Percentiles rank a stretch among this genome's conserved stretches.
phyloP scores from a whole-genome alignment of 2,888 invertebrate species.

The Poecilobothrus nobilitatus region DNA sequence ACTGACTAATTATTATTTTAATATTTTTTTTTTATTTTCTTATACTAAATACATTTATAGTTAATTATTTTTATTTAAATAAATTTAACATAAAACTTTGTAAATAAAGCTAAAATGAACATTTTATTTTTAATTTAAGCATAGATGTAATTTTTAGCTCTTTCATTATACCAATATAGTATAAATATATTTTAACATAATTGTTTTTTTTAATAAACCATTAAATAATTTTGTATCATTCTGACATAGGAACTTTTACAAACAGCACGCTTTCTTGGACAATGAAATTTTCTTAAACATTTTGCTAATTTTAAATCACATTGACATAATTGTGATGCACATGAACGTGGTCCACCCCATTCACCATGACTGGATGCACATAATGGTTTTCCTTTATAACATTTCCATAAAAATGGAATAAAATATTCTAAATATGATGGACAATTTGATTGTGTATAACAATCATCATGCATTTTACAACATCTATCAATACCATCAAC shows the following conservation, averaged over 20 bases:
- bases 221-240: constrained; percentile 64
- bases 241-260: constrained; percentile 68
- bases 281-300: constrained; percentile 66
- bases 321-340: constrained; percentile 71
- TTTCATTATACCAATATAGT: too few species aligned
- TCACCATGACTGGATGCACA: constrained; percentile 55
- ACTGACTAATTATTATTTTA: too few species aligned
- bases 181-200: too few species aligned
- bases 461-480: constrained; percentile 77
- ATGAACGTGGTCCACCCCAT: constrained; percentile 54
- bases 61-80: too few species aligned
- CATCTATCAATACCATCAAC: constrained; percentile 74
- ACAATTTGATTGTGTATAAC: constrained; percentile 71
- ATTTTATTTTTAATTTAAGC: too few species aligned
- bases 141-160: too few species aligned
- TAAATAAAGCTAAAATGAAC: too few species aligned
- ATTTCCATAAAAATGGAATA: constrained; percentile 82
- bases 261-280: constrained; percentile 61
- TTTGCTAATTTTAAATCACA: constrained; percentile 72
- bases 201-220: constrained; percentile 34
- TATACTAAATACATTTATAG: too few species aligned
- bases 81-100: too few species aligned
- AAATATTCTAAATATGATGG: constrained; percentile 75
- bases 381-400: constrained; percentile 64
- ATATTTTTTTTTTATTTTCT: too few species aligned